Evolutionary conservation across 2,888 invertebrate genomes (phyloP), one percentile per base, ranked within the genome.

Genomic region (Acleris laterana): DNA sequence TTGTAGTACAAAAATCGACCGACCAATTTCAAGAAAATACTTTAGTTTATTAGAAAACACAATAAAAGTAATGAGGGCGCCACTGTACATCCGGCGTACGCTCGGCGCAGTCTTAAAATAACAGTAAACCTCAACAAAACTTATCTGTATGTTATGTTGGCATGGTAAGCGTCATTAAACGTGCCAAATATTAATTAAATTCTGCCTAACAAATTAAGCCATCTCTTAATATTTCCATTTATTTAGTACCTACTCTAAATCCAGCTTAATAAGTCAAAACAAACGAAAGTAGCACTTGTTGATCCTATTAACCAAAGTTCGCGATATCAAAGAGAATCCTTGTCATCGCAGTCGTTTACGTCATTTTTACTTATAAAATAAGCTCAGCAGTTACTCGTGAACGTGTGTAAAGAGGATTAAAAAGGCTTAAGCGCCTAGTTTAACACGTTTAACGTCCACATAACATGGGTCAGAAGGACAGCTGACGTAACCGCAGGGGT

Each of bases 401-500:
- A 17, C 17, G 17, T 46, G 16, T 17, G n/a, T n/a, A 0, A 46
- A 16, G 5, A 5, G 46, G n/a, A n/a, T 49, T 20, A 42, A 57
- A 48, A 55, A 55, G 48, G 49, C 16, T 49, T 60, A 55, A 49
- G 48, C 38, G 60, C 19, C 53, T 38, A 42, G 28, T 64, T 19
- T 17, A 28, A 49, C 25, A 32, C 38, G 42, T 25, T 25, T 42
- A 53, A 25, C 60, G 28, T 38, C 20, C 28, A 53, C 63, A 42
- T 85, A 85, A 86, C 87, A 81, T 79, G 85, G 87, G 86, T 86
- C 77, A 70, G 71, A 70, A 44, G 74, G 85, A 83, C 83, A 81
- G 82, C 77, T 83, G 85, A 85, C 84, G 81, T 77, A 74, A 84
- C 85, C 84, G 78, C 84, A 70, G 69, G 70, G 69, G 75, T 75